Percentiles rank a stretch among this genome's conserved stretches.
phyloP scores from a whole-genome alignment of 2,797 vertebrate species.

The Eupleurogrammus muticus region DNA sequence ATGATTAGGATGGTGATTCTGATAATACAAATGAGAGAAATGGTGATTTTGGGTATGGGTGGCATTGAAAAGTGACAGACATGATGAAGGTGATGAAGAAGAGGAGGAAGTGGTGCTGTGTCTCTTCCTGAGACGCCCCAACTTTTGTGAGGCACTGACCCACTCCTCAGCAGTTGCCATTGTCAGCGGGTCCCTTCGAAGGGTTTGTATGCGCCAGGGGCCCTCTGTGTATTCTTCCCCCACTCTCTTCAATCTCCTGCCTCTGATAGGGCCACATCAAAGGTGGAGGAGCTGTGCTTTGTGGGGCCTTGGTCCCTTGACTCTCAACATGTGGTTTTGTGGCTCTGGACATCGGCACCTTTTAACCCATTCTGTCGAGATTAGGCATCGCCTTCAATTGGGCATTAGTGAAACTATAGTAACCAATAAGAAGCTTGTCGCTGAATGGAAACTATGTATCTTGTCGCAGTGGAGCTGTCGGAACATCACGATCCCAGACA shows the following conservation, averaged over 20 bases:
- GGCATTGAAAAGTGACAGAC: constrained; percentile 15
- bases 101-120: constrained; percentile 42
- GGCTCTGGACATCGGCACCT: constrained; percentile 97
- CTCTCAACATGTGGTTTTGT: constrained; percentile 99
- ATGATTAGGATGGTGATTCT: constrained; percentile 5
- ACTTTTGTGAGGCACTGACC: constrained; percentile 72
- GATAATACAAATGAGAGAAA: constrained; percentile 18
- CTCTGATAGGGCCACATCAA: constrained; percentile 89
- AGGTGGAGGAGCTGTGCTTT: constrained; percentile 89
- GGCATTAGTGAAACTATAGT: constrained; percentile 99
- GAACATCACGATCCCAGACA: constrained; percentile 91
- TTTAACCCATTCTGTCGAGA: constrained; percentile 99
- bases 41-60: constrained; percentile 1
- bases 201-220: constrained; percentile 77
- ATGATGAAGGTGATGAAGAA: constrained; percentile 26
- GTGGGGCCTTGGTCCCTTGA: constrained; percentile 94
- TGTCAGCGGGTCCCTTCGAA: constrained; percentile 82
- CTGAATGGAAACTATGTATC: constrained; percentile 99
- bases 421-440: constrained; percentile 98
- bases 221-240: constrained; percentile 81
- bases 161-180: constrained; percentile 78
- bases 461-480: constrained; percentile 95
- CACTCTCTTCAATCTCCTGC: constrained; percentile 86
- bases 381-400: constrained; percentile 97
- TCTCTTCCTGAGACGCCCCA: constrained; percentile 56